A percentile compares a stretch with the other conserved stretches of the same genome.
phyloP scores from a whole-genome alignment of 2,113 vertebrate genomes.

The Nyctereutes procyonoides region DNA sequence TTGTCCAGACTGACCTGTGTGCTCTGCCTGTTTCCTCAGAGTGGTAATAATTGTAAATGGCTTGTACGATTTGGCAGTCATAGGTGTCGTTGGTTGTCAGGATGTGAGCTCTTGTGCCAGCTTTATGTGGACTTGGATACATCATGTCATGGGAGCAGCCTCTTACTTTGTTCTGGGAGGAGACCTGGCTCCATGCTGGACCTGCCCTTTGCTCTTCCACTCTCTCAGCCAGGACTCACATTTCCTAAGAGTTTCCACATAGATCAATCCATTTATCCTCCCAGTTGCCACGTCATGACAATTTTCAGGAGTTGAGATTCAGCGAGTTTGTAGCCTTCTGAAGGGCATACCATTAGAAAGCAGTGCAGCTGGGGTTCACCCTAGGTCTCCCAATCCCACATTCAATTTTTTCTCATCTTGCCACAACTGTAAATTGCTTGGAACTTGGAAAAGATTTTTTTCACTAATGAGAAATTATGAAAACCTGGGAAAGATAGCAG shows the following conservation, averaged over 20 bases:
- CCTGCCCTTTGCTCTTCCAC: not conserved
- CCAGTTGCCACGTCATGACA: not conserved
- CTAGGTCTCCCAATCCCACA: not conserved
- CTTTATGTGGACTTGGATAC: not conserved
- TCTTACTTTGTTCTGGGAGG: not conserved
- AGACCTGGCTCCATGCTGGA: not conserved
- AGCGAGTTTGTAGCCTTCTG: not conserved
- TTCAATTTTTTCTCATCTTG: not conserved
- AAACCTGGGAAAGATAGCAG: not conserved
- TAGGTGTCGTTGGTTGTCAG: not conserved
- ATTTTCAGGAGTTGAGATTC: not conserved
- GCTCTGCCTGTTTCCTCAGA: not conserved
- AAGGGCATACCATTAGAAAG: not conserved
- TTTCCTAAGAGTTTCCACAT: not conserved
- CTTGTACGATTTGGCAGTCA: not conserved
- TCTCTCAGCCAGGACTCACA: not conserved
- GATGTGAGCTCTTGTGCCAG: not conserved
- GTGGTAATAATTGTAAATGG: not conserved
- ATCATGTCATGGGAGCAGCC: not conserved
- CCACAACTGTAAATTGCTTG: not conserved
- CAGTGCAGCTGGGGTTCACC: not conserved
- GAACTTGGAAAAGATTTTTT: not conserved
- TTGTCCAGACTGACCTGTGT: not conserved
- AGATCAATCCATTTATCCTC: not conserved
- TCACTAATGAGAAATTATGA: not conserved